Conservation (phyloP, 2,888 invertebrate species). For the Chorisops tibialis region DNA sequence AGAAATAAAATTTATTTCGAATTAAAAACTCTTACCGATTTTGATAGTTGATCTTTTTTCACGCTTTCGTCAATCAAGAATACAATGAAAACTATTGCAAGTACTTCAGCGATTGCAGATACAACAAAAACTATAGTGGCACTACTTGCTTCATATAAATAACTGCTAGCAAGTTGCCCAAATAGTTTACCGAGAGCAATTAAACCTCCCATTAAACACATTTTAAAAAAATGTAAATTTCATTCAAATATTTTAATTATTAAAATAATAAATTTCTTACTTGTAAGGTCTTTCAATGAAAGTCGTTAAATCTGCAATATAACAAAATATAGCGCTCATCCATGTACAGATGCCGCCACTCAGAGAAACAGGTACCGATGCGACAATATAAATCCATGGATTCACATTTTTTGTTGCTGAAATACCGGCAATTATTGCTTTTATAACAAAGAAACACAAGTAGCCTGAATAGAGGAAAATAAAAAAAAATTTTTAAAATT, state of each 20-base stretch:
- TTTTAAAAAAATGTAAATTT: neutral
- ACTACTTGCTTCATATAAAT: conserved; percentile 53
- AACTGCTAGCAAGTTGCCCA: conserved; percentile 61
- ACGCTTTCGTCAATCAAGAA: conserved; percentile 48
- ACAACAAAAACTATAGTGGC: conserved; percentile 43
- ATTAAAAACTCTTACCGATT: no score
- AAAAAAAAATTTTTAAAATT: no score
- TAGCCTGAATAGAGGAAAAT: conserved; percentile 4
- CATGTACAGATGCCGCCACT: conserved; percentile 62
- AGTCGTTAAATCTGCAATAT: conserved; percentile 64
- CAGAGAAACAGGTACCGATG: conserved; percentile 59
- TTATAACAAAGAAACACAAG: conserved; percentile 28
- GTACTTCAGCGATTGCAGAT: conserved; percentile 39
- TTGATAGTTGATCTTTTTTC: conserved; percentile 38
- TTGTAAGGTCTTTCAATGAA: conserved; percentile 61
- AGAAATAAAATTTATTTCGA: no score
- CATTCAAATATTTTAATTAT: no score
- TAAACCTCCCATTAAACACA: conserved; percentile 61
- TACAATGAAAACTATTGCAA: conserved; percentile 43
- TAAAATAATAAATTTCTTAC: conserved; percentile 43
- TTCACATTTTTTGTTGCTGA: conserved; percentile 40
- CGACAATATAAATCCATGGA: conserved; percentile 54
- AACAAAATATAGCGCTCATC: conserved; percentile 63
- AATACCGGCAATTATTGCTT: conserved; percentile 40
- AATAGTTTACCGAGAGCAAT: conserved; percentile 63